Conservation (phyloP, 2,797 vertebrate genomes). For the Poeciliopsis paucimaculata region DNA sequence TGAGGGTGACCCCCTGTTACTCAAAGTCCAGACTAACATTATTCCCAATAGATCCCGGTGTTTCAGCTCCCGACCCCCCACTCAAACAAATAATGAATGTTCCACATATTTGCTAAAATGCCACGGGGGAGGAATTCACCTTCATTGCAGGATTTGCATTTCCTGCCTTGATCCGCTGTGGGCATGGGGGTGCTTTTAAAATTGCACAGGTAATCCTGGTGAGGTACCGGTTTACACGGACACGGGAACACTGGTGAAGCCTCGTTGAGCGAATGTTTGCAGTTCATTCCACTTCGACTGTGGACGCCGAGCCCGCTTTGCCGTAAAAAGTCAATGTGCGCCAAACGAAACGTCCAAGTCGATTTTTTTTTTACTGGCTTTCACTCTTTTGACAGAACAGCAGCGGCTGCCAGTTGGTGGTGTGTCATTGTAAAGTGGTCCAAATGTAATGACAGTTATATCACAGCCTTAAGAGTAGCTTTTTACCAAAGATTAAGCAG, state of each 20-base stretch:
- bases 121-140: slow-evolving; percentile 47
- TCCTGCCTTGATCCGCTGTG: slow-evolving; percentile 40
- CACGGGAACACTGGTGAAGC: slow-evolving; percentile 14
- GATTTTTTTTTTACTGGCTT: slow-evolving; percentile 53
- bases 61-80: slow-evolving; percentile 54
- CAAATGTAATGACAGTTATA: slow-evolving; percentile 40
- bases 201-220: slow-evolving; percentile 39
- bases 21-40: slow-evolving; percentile 19
- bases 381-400: slow-evolving; percentile 27
- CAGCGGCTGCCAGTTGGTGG: slow-evolving; percentile 19
- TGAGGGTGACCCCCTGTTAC: slow-evolving; percentile 44
- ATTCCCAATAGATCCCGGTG: slow-evolving; percentile 45
- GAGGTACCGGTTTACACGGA: slow-evolving; percentile 30
- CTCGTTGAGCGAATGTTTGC: slow-evolving; percentile 9
- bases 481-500: slow-evolving; percentile 43
- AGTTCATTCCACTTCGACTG: slow-evolving; percentile 18
- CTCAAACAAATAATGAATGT: slow-evolving; percentile 67
- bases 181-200: slow-evolving; percentile 46
- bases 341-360: slow-evolving; percentile 36
- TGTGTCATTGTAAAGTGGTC: slow-evolving; percentile 20
- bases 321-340: slow-evolving; percentile 31
- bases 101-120: slow-evolving; percentile 66
- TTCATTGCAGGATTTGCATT: slow-evolving; percentile 40
- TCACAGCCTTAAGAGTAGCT: slow-evolving; percentile 32
- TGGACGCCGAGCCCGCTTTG: slow-evolving; percentile 28